Conservation (phyloP, 2,888 invertebrate species). For the Eupithecia centaureata region DNA sequence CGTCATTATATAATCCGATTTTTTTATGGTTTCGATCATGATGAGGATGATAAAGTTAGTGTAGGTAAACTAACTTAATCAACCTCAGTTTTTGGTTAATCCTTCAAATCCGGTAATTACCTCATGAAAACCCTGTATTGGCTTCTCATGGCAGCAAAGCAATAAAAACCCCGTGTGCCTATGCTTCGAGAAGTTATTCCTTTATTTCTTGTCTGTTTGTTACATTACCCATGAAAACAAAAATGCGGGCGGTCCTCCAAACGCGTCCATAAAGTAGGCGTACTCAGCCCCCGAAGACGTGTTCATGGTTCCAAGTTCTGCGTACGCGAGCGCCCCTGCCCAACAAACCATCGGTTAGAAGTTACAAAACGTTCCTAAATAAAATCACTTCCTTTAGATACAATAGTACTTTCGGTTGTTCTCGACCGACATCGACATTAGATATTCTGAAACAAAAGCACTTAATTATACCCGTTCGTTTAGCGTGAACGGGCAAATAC, state of each 20-base stretch:
- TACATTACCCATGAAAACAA: slow-evolving; percentile 93
- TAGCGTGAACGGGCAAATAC: slow-evolving; percentile 30
- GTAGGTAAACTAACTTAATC: too few species aligned
- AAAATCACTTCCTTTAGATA: slow-evolving; percentile 31
- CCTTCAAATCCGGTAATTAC: too few species aligned
- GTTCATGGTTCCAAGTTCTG: slow-evolving; percentile 97
- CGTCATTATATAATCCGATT: too few species aligned
- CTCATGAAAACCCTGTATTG: background rate
- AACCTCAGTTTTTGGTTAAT: background rate
- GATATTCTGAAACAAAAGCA: slow-evolving; percentile 39
- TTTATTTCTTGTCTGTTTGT: slow-evolving; percentile 7
- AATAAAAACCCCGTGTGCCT: background rate
- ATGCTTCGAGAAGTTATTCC: background rate
- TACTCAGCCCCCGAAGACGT: slow-evolving; percentile 97
- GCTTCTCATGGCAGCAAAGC: background rate
- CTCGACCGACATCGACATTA: slow-evolving; percentile 35
- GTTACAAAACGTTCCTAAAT: slow-evolving; percentile 29
- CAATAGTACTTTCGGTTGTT: slow-evolving; percentile 35
- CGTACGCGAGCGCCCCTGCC: slow-evolving; percentile 95
- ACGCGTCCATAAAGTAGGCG: slow-evolving; percentile 98
- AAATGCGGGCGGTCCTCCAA: slow-evolving; percentile 95
- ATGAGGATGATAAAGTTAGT: background rate
- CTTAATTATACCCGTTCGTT: slow-evolving; percentile 32
- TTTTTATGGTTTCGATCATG: background rate
- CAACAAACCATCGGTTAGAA: slow-evolving; percentile 30